Base-by-base conservation (phyloP, 1,140 invertebrate species). In the Oryctes rhinoceros region DNA sequence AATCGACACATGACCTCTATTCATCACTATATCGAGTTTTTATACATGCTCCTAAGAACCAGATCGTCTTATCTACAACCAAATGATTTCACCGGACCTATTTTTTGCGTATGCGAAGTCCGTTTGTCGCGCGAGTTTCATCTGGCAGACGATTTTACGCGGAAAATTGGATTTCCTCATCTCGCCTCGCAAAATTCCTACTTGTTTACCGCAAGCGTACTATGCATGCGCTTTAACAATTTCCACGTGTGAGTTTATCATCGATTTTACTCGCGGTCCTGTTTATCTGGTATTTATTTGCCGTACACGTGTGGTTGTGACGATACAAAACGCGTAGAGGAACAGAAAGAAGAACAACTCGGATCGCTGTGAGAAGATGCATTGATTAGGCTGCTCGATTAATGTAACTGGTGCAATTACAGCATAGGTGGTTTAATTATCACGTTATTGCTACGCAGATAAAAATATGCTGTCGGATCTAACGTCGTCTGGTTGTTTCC, bases 181-280 rank as follows among this genome's bases (percentile, higher is more conserved):
- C 5, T 44, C 5, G 39, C 39, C 39, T 44, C 39, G 5, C 39
- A 10, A 10, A 44, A 44, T 44, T 44, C 53, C 15, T 6, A 59
- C 6, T 59, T 59, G 65, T 71, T 24, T 35, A 24, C 24, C 20
- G 65, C 65, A 71, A 20, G 35, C 3, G 35, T 71, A 4, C 6
- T 4, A 37, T 71, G 65, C 35, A 71, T 71, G 24, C 15, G 65
- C 35, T 71, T 71, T 71, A 71, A 71, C 65, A 71, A 71, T 71
- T 71, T 71, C 65, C 65, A 71, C 65, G 65, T 71, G 65, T 24
- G 65, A 71, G 65, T 71, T 37, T 71, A 71, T 71, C 65, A 71
- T 71, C 65, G 65, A 71, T 71, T 71, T 71, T 71, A 37, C 35
- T 30, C 24, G 65, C 18, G 20, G 24, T 35, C 20, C 65, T 35